These are phyloP conservation scores for Nebria ingens DNA, from an alignment of 1,140 invertebrate species.

Conservation along the genomic window DNA sequence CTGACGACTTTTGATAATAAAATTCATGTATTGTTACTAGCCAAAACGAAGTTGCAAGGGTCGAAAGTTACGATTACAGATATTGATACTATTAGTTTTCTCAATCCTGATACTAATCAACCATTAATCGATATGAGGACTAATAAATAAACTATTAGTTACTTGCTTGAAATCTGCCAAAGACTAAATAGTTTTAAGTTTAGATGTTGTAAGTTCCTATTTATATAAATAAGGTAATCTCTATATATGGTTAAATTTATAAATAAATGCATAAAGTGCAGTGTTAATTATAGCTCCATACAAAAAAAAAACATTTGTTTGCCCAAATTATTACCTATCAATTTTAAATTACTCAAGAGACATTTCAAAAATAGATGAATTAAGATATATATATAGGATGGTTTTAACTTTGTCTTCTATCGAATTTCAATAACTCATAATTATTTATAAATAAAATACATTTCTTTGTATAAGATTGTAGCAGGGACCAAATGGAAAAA, in stretches of 20 bases:
- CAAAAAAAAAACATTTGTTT: too few species aligned
- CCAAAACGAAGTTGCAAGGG: conserved; percentile 15
- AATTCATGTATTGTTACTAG: conserved; percentile 16
- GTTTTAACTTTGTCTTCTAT: too few species aligned
- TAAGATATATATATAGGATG: too few species aligned
- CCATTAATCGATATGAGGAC: not conserved
- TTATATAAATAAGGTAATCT: too few species aligned
- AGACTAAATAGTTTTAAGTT: not conserved
- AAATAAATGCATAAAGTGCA: too few species aligned
- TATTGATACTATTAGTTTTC: not conserved
- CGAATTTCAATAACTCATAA: too few species aligned
- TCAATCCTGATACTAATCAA: not conserved
- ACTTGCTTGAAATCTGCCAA: not conserved
- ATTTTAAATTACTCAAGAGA: too few species aligned
- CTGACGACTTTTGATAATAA: conserved; percentile 19
- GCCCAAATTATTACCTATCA: too few species aligned
- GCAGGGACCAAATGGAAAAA: too few species aligned
- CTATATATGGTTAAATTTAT: too few species aligned
- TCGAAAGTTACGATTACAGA: conserved; percentile 10
- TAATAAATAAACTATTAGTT: not conserved
- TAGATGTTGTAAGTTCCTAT: not conserved
- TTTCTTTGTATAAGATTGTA: not conserved
- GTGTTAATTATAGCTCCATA: too few species aligned
- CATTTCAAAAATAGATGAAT: too few species aligned
- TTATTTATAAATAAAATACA: not conserved